Base-by-base conservation (phyloP, 2,113 vertebrate species). In the Chamaea fasciata region DNA sequence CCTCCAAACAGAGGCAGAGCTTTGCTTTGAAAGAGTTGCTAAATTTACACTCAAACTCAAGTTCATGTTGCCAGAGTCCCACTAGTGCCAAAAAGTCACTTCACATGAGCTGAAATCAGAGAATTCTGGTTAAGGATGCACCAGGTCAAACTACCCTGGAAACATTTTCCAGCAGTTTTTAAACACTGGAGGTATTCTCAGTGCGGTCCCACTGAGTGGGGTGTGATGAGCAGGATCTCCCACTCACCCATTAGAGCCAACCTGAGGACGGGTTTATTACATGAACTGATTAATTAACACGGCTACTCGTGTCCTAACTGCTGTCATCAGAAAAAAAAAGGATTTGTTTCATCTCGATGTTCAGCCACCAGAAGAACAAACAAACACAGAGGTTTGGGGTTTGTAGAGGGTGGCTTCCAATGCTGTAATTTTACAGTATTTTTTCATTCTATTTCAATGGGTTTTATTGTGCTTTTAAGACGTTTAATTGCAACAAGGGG, bases 241-340 rank as follows among this genome's bases (percentile, higher is more conserved):
- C 2, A 0, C 18, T 55, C 24, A 7, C 78, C 46, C 1, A 0
- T 44, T 18, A 26, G 2, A 65, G 24, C 28, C 41, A 83, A 8
- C 13, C 64, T 57, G 41, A 67, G 27, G 42, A 50, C 59, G 59
- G 15, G 7, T 44, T 82, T n/a, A 35, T 63, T 37, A 44, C 4
- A 5, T 63, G 56, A 76, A 64, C 17, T 90, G 30, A 20, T 52
- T 84, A 79, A 79, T 89, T 88, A 86, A 16, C 56, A 7, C 10
- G n/a, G 20, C 13, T 42, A 3, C 15, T 33, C 8, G 1, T 21
- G 27, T 46, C 39, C 37, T 69, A 57, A 49, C 35, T 65, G 53
- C 70, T 39, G 46, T 11, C 87, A 74, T 37, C 53, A 84, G 59
- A 80, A 91, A 13, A 46, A 50, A 79, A 92, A 87, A n/a, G n/a